Evolutionary conservation across 2,797 vertebrate species (phyloP).

Genomic region (Alauda arvensis): DNA sequence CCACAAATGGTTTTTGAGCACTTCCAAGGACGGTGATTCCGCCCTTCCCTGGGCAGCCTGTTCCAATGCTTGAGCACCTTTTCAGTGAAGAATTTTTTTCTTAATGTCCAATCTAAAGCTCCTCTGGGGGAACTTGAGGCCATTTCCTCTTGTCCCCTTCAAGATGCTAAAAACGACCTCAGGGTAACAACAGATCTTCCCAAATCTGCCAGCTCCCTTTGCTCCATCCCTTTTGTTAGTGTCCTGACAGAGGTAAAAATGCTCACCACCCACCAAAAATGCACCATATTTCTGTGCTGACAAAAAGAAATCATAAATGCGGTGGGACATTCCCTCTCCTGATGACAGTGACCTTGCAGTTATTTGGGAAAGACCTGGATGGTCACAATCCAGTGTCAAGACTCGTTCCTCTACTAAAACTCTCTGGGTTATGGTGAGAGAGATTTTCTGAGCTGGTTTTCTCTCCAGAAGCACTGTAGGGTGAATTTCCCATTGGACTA

Average conservation of each 20-base stretch:
- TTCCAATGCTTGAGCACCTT: background rate
- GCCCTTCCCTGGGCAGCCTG: background rate
- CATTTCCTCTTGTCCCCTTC: background rate
- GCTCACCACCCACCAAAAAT: background rate
- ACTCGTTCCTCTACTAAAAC: background rate
- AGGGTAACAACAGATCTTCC: background rate
- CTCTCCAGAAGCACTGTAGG: background rate
- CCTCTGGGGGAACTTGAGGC: background rate
- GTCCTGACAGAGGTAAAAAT: background rate
- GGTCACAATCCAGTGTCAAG: background rate
- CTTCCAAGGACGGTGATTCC: background rate
- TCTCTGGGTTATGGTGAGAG: background rate
- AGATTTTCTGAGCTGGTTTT: background rate
- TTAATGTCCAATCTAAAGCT: background rate
- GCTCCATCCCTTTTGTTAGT: background rate
- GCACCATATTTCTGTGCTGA: rapidly evolving
- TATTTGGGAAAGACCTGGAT: background rate
- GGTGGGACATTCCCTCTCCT: background rate
- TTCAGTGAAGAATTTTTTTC: background rate
- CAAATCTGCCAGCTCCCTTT: background rate
- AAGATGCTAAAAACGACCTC: background rate
- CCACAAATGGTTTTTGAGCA: background rate
- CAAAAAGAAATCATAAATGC: background rate
- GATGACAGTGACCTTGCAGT: background rate
- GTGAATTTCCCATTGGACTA: background rate